Evolutionary conservation across 2,113 vertebrate species (phyloP), one percentile per base, ranked within the genome.

Genomic region (Chunga burmeisteri): DNA sequence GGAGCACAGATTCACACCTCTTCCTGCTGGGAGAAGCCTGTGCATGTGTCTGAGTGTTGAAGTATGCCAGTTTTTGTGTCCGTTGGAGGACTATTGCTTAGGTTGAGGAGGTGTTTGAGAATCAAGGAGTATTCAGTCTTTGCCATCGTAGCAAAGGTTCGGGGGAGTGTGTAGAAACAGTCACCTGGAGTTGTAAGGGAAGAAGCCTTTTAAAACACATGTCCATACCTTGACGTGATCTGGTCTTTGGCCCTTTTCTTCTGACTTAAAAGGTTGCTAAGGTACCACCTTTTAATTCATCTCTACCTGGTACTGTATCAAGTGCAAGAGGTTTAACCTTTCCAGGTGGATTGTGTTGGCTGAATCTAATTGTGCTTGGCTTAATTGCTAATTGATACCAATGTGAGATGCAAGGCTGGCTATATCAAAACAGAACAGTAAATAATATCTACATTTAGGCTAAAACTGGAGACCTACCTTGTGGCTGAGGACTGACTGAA

Each of bases 21-120:
- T 55, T 73, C 49, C 22, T 52, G 49, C 27, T 63, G 42, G 46
- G 32, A 74, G n/a, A 42, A 50, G 15, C 0, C 0, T 15, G 16
- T 66, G 6, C 0, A 0, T 40, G 10, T 56, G 2, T 65, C 4
- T 21, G 49, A 26, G n/a, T 11, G 16, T 34, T 73, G 61, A 55
- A 23, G 49, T 7, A 5, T 25, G 7, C 36, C 46, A 49, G 17
- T 4, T 7, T 79, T 47, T 38, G 32, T 22, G 55, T 55, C 52
- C 61, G 53, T 67, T 27, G 11, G 72, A 80, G 30, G 15, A 8
- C 22, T 12, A 2, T 9, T 63, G 42, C 26, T 71, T n/a, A 34
- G 21, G 15, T 13, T 50, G 42, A 50, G 72, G 26, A 21, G 52
- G 9, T 50, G 56, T 46, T 86, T 38, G 47, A 59, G 23, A 34